Percentiles rank a stretch among this genome's conserved stretches.
Conservation (phyloP, 2,888 invertebrate genomes). For the Sarcophaga caerulescens region DNA sequence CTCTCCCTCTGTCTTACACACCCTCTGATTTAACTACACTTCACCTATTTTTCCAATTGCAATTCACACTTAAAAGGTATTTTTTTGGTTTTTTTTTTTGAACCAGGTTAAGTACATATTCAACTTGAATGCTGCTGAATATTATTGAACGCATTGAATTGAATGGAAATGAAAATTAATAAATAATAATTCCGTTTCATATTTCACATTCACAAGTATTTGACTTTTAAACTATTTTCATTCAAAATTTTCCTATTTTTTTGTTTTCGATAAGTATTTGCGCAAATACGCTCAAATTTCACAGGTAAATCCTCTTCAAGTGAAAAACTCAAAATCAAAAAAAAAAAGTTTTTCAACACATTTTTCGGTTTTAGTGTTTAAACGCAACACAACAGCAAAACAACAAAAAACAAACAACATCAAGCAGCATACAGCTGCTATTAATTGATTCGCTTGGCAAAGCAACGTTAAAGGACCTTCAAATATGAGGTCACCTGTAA, state of each 20-base stretch:
- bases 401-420: neutral
- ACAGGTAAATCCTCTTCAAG: neutral
- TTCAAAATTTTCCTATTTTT: neutral
- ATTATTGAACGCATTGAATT: neutral
- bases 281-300: neutral
- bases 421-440: neutral
- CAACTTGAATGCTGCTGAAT: neutral
- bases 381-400: neutral
- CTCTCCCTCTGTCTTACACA: too few relatives aligned
- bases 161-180: neutral
- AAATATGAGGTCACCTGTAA: neutral
- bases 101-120: neutral
- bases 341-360: neutral
- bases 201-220: neutral
- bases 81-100: neutral
- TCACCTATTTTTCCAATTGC: too few relatives aligned
- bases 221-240: neutral
- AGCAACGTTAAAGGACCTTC: neutral
- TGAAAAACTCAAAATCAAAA: neutral
- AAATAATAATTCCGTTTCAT: neutral
- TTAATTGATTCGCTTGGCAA: neutral
- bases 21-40: too few relatives aligned
- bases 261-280: neutral
- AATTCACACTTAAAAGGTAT: too few relatives aligned
- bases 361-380: neutral